Percentiles rank a stretch among this genome's conserved stretches.
Evolutionary conservation across 37 sponge, comb jelly and placozoan genomes (phyloP).

Genomic region (Theonella swinhoei): DNA sequence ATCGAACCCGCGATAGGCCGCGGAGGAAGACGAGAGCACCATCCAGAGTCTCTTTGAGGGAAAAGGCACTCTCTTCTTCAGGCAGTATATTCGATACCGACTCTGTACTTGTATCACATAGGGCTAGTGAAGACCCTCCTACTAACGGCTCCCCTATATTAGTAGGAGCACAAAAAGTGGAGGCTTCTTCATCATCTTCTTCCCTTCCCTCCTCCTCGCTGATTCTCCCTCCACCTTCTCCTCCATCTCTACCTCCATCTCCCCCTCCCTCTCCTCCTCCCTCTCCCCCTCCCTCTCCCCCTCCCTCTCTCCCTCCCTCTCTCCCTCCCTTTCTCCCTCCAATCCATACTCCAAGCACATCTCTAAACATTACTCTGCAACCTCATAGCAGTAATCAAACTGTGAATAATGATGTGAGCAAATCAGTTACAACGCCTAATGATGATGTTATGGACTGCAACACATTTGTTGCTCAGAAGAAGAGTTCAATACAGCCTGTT

Average conservation of each 20-base stretch:
- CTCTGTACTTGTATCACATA: background rate
- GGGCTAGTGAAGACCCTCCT: background rate
- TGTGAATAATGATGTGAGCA: background rate
- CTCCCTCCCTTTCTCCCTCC: background rate
- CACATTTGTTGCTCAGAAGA: too few species aligned
- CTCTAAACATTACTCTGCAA: background rate
- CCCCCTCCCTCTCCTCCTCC: background rate
- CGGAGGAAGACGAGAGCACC: conserved; percentile 42
- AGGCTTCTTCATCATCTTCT: too few species aligned
- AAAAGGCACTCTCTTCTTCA: background rate
- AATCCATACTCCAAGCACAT: background rate
- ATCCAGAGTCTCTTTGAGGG: background rate
- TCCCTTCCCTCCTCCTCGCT: background rate
- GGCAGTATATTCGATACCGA: background rate
- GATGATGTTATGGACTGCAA: too few species aligned
- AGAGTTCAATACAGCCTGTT: too few species aligned
- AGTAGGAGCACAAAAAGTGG: too few species aligned
- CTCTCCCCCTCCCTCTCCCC: background rate
- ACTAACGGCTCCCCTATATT: background rate
- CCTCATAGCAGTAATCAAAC: conserved; percentile 1
- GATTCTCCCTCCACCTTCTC: background rate
- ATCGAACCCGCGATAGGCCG: conserved; percentile 50
- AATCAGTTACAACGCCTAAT: too few species aligned
- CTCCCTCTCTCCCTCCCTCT: background rate
- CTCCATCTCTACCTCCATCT: conserved; percentile 1